phyloP scores from a whole-genome alignment of 2,888 invertebrate genomes.

The Drosophila multiciliata region DNA sequence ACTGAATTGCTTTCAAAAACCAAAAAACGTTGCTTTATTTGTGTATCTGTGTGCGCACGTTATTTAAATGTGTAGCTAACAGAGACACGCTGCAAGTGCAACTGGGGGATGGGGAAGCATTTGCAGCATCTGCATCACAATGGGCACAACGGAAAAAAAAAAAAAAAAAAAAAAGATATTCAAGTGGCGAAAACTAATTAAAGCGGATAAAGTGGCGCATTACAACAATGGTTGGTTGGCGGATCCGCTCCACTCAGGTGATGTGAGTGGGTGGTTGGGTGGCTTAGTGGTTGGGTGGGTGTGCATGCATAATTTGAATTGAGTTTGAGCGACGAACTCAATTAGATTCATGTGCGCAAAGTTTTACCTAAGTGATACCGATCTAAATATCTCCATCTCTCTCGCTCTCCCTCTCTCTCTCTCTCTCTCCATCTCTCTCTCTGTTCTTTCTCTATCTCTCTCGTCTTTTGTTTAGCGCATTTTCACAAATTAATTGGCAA shows the following conservation, averaged over 20 bases:
- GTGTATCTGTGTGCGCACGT: conserved; percentile 7
- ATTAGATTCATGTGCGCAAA: conserved; percentile 76
- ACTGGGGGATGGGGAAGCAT: conserved; percentile 71
- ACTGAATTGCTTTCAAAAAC: conserved; percentile 68
- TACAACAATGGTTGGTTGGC: conserved; percentile 69
- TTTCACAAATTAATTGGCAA: conserved; percentile 81
- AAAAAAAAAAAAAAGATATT: conserved; percentile 43
- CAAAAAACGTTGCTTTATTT: conserved; percentile 18
- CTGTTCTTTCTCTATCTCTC: conserved; percentile 9
- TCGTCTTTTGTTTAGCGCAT: conserved; percentile 56
- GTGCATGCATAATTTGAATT: conserved; percentile 75
- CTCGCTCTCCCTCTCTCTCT: background rate
- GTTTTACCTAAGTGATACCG: conserved; percentile 72
- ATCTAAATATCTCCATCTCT: conserved; percentile 46
- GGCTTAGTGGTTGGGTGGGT: conserved; percentile 6
- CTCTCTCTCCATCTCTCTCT: background rate
- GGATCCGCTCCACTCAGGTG: conserved; percentile 12
- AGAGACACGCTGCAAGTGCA: conserved; percentile 19
- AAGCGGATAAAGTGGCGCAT: conserved; percentile 80
- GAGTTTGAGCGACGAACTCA: conserved; percentile 75
- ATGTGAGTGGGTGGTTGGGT: background rate
- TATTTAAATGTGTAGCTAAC: conserved; percentile 38
- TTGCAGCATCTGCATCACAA: conserved; percentile 76
- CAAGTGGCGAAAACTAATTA: conserved; percentile 81
- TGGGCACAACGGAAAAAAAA: conserved; percentile 34